Base-by-base conservation (phyloP, 2,888 invertebrate species). In the Napeogenes inachia region DNA sequence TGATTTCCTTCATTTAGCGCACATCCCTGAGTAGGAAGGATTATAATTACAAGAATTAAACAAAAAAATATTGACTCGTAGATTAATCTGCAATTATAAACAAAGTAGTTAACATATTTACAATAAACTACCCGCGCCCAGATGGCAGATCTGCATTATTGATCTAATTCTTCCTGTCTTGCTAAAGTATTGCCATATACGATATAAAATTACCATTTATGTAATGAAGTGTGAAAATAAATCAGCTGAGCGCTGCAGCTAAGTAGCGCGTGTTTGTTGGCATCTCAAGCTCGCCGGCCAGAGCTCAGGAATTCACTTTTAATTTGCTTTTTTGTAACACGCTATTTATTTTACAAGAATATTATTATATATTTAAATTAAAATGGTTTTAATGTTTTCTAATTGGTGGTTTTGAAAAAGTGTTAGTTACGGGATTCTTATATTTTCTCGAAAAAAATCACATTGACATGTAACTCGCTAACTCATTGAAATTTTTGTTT, bases 211-310 rank as follows among this genome's bases (percentile, higher is more conserved):
- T 35, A 47, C 47, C 35, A 21, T 57, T 13, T 32, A 42, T 12
- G 62, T 59, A 50, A 54, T 46, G 35, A 56, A 61, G 59, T 62
- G 57, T 30, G n/a, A 59, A 57, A 53, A 60, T 62, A 62, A 65
- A 60, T 62, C 56, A 60, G 54, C 50, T 47, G 35, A 42, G 62
- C 13, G 50, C 50, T 30, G 12, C 30, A 30, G 50, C 21, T 10
- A 5, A 50, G n/a, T 30, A 30, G 30, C 50, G 10, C 5, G 4
- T 30, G n/a, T 47, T 21, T 47, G 47, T 47, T 47, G 47, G 47
- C 47, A 47, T 47, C 47, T 8, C 47, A 21, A n/a, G 47, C 47
- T 47, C 47, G 47, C 47, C 8, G 50, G 50, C 50, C 12, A 2
- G 3, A 12, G 8, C n/a, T 10, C 4, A n/a, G 30, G 30, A 30